Evolutionary conservation across 2,113 vertebrate genomes (phyloP).

Genomic region (Serinus canaria): DNA sequence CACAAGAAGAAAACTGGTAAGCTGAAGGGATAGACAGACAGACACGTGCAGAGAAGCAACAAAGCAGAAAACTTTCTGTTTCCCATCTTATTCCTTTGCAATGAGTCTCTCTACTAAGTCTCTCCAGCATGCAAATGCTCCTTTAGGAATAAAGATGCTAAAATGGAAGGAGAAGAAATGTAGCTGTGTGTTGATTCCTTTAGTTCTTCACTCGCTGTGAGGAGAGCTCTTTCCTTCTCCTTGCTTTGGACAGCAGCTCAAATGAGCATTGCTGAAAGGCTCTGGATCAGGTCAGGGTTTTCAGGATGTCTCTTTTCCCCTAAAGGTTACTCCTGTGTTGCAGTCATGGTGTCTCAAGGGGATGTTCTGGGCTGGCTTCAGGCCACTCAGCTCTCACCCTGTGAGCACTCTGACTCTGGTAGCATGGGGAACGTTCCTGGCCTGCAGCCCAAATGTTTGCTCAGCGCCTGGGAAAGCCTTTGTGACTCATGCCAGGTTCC

Average conservation of each 20-base stretch:
- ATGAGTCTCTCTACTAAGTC: not conserved
- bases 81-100: not conserved
- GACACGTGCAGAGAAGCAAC: not conserved
- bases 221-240: not conserved
- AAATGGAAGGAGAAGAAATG: not conserved
- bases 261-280: not conserved
- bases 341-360: not conserved
- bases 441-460: not conserved
- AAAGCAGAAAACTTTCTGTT: not conserved
- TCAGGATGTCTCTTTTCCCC: not conserved
- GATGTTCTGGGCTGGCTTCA: not conserved
- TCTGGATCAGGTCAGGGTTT: not conserved
- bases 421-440: not conserved
- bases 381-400: not conserved
- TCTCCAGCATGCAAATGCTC: not conserved
- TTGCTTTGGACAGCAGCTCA: not conserved
- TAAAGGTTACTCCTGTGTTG: not conserved
- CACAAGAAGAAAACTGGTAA: not conserved
- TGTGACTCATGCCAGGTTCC: not conserved
- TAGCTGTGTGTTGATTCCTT: not conserved
- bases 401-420: not conserved
- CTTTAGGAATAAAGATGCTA: not conserved
- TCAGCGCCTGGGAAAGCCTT: not conserved
- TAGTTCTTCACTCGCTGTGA: not conserved
- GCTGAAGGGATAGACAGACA: not conserved